phyloP scores from a whole-genome alignment of 2,113 vertebrate genomes.

The Melanocharis versteri region DNA sequence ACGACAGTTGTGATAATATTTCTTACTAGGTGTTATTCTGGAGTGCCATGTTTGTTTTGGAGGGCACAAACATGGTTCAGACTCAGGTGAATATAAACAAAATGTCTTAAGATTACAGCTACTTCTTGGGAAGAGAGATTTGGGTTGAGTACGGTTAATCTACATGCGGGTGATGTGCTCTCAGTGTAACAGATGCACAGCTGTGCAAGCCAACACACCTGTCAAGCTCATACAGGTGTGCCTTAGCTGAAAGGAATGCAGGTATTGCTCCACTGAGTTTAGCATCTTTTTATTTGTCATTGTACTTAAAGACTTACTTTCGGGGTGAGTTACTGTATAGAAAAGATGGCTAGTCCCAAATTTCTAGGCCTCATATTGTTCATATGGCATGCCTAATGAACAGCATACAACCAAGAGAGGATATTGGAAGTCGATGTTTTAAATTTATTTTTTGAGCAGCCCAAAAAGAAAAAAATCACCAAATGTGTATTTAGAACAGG shows the following conservation, averaged over 20 bases:
- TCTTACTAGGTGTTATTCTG: rapidly evolving
- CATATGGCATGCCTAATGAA: not conserved
- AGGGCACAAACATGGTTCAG: not conserved
- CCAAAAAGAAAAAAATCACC: not conserved
- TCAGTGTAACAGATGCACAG: not conserved
- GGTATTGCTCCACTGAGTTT: not conserved
- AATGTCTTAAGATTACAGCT: not conserved
- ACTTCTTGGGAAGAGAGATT: not conserved
- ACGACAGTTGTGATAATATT: not conserved
- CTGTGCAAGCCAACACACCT: not conserved
- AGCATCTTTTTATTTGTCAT: not conserved
- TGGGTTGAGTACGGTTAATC: not conserved
- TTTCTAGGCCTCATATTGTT: not conserved
- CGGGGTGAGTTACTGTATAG: not conserved
- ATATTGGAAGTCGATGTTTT: not conserved
- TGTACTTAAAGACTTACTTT: not conserved
- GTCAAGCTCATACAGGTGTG: not conserved
- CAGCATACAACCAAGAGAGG: not conserved
- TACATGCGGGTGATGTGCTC: rapidly evolving
- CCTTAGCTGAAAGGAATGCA: not conserved
- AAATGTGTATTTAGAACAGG: rapidly evolving
- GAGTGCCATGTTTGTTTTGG: not conserved
- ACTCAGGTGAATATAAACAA: not conserved
- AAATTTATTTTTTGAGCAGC: not conserved
- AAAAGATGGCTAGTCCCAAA: not conserved